These are phyloP conservation scores for Acromyrmex echinatior DNA, from an alignment of 1,140 invertebrate genomes.

Conservation along the genomic window DNA sequence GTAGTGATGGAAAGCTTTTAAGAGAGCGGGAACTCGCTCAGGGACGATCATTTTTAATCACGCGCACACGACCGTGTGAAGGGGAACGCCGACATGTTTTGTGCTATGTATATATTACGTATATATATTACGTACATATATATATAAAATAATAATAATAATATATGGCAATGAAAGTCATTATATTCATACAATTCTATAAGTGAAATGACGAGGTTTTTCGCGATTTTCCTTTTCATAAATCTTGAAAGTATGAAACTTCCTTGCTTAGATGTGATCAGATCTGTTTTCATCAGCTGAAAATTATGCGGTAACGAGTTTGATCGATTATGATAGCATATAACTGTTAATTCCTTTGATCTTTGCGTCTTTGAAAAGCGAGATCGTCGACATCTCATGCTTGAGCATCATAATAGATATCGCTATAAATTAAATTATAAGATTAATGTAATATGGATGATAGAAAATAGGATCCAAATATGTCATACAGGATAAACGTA, in stretches of 20 bases:
- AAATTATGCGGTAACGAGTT: neutral
- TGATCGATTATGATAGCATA: neutral
- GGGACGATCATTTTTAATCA: constrained; percentile 81
- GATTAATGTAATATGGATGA: neutral
- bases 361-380: neutral
- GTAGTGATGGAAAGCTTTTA: constrained; percentile 44
- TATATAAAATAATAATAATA: no score
- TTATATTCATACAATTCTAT: constrained; percentile 69
- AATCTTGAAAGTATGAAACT: constrained; percentile 13
- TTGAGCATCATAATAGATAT: neutral
- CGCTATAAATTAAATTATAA: neutral
- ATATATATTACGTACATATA: neutral
- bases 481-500: neutral
- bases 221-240: constrained; percentile 55
- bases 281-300: neutral
- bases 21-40: constrained; percentile 56
- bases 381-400: neutral
- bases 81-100: neutral
- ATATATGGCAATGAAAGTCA: constrained; percentile 15
- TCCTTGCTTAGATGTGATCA: constrained; percentile 9
- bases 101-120: neutral
- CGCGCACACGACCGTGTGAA: constrained; percentile 39
- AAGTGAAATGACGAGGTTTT: constrained; percentile 41
- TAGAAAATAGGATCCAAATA: neutral
- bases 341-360: neutral